A percentile compares a stretch with the other conserved stretches of the same genome.
Evolutionary conservation across 2,888 invertebrate genomes (phyloP).

Genomic region (Melikaiella ostensackeni): DNA sequence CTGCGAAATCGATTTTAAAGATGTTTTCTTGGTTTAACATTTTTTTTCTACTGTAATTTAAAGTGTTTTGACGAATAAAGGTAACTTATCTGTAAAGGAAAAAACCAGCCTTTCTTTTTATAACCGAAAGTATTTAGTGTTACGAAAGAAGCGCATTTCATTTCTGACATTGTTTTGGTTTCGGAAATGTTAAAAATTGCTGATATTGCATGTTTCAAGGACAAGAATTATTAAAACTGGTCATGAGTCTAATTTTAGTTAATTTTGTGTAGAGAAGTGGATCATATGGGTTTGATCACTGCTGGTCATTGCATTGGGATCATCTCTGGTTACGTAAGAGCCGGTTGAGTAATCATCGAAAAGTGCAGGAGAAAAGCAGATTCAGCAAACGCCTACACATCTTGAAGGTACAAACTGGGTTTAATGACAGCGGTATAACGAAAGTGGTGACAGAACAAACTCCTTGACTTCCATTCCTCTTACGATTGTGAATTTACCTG

Average conservation of each 20-base stretch:
- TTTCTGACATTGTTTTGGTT: not conserved
- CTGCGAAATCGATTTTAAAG: constrained; percentile 17
- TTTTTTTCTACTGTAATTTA: constrained; percentile 13
- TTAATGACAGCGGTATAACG: constrained; percentile 10
- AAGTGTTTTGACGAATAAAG: constrained; percentile 34
- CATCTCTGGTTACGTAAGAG: constrained; percentile 5
- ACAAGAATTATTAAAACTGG: not conserved
- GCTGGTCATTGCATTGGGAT: constrained; percentile 13
- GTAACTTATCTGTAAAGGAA: constrained; percentile 37
- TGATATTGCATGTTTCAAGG: too few species aligned
- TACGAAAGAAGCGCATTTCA: not conserved
- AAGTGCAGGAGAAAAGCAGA: constrained; percentile 30
- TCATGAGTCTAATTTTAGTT: not conserved
- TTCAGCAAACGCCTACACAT: constrained; percentile 17
- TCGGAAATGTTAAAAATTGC: not conserved
- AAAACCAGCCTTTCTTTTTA: not conserved
- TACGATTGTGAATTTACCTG: constrained; percentile 45
- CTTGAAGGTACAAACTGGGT: not conserved
- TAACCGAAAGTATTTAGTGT: not conserved
- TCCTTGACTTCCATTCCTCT: constrained; percentile 48
- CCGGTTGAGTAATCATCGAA: constrained; percentile 26
- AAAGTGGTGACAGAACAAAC: constrained; percentile 18
- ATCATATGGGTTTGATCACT: not conserved
- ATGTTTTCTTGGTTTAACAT: constrained; percentile 11
- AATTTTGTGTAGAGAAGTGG: not conserved